Percentiles rank a stretch among this genome's conserved stretches.
phyloP scores from a whole-genome alignment of 2,113 vertebrate genomes.

The Recurvirostra avosetta region DNA sequence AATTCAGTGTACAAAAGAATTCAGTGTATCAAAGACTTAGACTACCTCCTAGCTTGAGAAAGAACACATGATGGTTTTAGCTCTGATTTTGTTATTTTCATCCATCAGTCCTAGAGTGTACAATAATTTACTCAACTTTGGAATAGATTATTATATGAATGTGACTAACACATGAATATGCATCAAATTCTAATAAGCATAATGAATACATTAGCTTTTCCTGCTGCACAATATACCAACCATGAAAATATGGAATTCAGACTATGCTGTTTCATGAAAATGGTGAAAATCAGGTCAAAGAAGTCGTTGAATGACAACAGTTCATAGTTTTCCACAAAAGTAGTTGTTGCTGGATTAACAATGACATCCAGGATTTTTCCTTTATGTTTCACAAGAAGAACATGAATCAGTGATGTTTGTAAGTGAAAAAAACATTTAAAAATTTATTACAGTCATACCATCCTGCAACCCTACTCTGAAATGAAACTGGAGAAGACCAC shows the following conservation, averaged over 20 bases:
- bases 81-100: not conserved
- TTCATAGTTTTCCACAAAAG: not conserved
- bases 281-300: not conserved
- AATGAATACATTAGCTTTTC: not conserved
- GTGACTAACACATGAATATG: not conserved
- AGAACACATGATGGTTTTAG: not conserved
- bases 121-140: not conserved
- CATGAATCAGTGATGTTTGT: not conserved
- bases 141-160: not conserved
- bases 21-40: not conserved
- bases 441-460: not conserved
- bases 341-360: not conserved
- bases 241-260: not conserved
- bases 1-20: not conserved
- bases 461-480: not conserved
- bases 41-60: not conserved
- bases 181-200: not conserved
- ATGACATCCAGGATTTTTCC: not conserved
- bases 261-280: not conserved
- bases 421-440: not conserved
- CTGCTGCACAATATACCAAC: not conserved
- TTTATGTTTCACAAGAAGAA: not conserved
- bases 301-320: not conserved
- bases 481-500: conserved; percentile 30
- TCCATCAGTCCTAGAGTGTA: not conserved